These are phyloP conservation scores for Nymphicus hollandicus DNA, from an alignment of 2,113 vertebrate genomes.

Conservation along the genomic window DNA sequence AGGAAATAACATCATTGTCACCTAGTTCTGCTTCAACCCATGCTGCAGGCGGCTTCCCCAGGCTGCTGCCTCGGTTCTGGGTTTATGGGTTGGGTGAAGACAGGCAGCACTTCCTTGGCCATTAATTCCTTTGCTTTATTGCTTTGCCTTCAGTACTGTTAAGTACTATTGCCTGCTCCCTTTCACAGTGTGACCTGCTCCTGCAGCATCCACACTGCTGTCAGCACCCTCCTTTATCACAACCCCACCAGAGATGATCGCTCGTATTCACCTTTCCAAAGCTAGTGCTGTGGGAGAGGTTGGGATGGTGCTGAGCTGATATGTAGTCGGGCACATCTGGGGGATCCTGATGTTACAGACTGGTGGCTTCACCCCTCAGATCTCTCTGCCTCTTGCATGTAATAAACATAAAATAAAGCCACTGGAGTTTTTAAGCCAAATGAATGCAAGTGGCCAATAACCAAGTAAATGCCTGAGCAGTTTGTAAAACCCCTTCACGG, in stretches of 20 bases:
- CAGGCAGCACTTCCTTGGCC: not conserved
- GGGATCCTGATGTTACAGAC: not conserved
- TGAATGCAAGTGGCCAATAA: not conserved
- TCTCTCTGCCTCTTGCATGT: not conserved
- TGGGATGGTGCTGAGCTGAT: not conserved
- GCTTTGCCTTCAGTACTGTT: not conserved
- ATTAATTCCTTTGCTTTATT: not conserved
- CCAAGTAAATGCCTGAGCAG: not conserved
- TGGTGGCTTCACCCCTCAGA: too few relatives aligned
- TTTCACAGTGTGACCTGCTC: accelerated
- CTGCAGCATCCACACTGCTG: not conserved
- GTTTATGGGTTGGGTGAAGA: not conserved
- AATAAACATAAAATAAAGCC: not conserved
- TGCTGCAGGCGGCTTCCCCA: not conserved
- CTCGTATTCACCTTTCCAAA: not conserved
- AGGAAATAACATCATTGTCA: not conserved
- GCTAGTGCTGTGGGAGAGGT: not conserved
- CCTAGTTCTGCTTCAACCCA: not conserved
- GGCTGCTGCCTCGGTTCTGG: not conserved
- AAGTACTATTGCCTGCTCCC: not conserved
- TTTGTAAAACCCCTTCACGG: not conserved
- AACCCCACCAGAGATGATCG: not conserved
- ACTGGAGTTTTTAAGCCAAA: not conserved
- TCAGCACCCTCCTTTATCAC: not conserved
- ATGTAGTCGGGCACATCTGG: accelerated